Conservation (phyloP, 2,113 vertebrate genomes). For the Helogale parvula region DNA sequence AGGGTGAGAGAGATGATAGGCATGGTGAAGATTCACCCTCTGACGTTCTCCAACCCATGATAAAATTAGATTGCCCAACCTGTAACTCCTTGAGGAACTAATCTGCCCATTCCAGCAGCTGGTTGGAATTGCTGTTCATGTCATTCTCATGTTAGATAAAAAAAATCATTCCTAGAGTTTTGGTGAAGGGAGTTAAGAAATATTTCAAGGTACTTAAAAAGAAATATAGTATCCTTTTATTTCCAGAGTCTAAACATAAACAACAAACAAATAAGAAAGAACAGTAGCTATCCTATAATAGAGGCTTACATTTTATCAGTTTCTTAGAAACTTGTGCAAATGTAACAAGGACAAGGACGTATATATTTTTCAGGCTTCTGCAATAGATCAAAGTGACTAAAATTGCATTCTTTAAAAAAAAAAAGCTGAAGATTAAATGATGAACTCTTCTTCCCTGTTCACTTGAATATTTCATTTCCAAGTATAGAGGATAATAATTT, state of each 20-base stretch:
- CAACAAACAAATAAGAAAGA: constrained; percentile 4
- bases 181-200: neutral
- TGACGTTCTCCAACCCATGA: neutral
- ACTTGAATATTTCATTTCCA: constrained; percentile 48
- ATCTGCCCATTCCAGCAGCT: neutral
- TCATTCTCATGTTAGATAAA: neutral
- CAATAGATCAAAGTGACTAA: constrained; percentile 36
- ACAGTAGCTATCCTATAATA: neutral
- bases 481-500: neutral
- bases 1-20: neutral
- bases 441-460: neutral
- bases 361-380: neutral
- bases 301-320: neutral
- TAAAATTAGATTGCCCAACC: neutral
- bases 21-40: neutral
- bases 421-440: neutral
- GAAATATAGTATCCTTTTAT: neutral
- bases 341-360: neutral
- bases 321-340: neutral
- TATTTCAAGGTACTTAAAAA: neutral
- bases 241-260: neutral
- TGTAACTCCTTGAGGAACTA: neutral
- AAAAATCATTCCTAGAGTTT: neutral
- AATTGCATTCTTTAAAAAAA: constrained; percentile 17
- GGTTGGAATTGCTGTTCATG: neutral